A percentile compares a stretch with the other conserved stretches of the same genome.
phyloP scores from a whole-genome alignment of 2,113 vertebrate genomes.

The Psittacula cyanocephala region DNA sequence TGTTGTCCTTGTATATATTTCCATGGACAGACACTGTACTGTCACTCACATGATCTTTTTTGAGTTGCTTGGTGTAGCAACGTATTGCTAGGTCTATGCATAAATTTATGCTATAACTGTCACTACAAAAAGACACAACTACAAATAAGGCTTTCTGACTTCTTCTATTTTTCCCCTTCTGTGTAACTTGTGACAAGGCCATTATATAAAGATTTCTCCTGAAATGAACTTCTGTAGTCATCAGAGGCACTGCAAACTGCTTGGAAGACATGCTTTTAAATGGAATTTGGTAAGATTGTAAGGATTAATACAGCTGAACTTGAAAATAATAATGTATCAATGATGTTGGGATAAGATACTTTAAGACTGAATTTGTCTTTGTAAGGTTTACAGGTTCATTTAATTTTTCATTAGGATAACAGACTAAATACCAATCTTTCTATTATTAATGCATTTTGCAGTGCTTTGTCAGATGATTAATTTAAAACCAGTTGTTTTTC shows the following conservation, averaged over 20 bases:
- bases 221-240: background rate
- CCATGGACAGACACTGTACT: background rate
- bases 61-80: background rate
- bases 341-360: background rate
- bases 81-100: background rate
- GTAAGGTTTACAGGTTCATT: background rate
- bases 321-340: background rate
- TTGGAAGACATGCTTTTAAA: background rate
- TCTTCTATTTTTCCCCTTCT: background rate
- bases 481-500: background rate
- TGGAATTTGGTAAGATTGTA: background rate
- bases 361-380: background rate
- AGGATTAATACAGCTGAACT: conserved; percentile 12
- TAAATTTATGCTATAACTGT: background rate
- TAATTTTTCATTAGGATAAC: background rate
- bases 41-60: background rate
- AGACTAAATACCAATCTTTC: background rate
- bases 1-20: background rate
- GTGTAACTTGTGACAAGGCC: background rate
- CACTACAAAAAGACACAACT: background rate
- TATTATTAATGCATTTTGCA: background rate
- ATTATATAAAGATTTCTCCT: conserved; percentile 30
- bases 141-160: background rate
- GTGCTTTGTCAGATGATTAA: background rate
- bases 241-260: background rate